A percentile compares a stretch with the other conserved stretches of the same genome.
Conservation (phyloP, 2,113 vertebrate species). For the Lepus timidus region DNA sequence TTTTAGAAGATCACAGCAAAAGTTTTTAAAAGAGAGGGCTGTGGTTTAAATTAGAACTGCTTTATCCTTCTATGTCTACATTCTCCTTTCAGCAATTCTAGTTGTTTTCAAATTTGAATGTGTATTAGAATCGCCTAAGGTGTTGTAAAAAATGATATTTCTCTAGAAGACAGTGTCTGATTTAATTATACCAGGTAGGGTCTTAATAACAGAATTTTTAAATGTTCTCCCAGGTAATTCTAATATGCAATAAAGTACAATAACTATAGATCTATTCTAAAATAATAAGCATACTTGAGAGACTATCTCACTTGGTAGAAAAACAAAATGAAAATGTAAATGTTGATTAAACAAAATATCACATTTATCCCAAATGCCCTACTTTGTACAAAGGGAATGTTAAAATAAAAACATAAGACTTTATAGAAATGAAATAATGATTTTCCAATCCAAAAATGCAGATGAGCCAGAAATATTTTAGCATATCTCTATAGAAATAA, state of each 20-base stretch:
- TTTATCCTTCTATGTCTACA: not conserved
- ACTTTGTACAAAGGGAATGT: not conserved
- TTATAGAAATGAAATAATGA: not conserved
- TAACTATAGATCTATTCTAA: not conserved
- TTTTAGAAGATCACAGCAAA: not conserved
- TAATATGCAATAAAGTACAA: slow-evolving; percentile 1
- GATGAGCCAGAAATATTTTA: not conserved
- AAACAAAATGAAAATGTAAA: slow-evolving; percentile 39
- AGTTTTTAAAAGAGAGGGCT: not conserved
- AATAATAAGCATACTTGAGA: slow-evolving; percentile 38
- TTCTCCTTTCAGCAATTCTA: not conserved
- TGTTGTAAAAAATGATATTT: not conserved
- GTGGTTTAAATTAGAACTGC: not conserved
- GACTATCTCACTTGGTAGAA: not conserved
- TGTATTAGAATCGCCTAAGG: not conserved
- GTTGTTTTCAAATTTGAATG: not conserved
- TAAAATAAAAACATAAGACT: slow-evolving; percentile 22
- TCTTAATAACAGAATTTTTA: not conserved
- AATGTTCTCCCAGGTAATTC: not conserved
- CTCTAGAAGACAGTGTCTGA: not conserved
- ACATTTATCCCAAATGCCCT: not conserved
- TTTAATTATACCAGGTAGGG: not conserved
- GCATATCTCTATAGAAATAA: not conserved
- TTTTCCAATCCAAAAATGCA: slow-evolving; percentile 30
- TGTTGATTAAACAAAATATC: not conserved